phyloP scores from a whole-genome alignment of 2,888 invertebrate genomes.

The Andrena minutula region DNA sequence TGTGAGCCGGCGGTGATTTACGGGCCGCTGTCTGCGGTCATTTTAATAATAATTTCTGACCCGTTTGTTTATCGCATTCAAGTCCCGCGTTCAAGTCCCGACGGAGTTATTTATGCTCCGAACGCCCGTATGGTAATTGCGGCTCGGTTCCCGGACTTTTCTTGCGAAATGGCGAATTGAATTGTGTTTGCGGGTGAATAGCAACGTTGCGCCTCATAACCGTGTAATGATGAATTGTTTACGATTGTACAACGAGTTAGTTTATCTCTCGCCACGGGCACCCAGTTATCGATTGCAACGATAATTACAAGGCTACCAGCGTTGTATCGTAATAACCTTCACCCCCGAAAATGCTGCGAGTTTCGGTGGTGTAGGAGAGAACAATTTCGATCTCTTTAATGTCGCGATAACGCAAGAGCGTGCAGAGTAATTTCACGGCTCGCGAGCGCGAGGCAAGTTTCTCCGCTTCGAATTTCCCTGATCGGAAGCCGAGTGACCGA shows the following conservation, averaged over 20 bases:
- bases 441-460: constrained; percentile 1
- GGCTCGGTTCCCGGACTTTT: constrained; percentile 24
- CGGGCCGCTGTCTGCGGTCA: constrained; percentile 35
- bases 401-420: no score
- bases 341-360: background rate
- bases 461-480: constrained; percentile 2
- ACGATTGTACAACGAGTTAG: constrained; percentile 20
- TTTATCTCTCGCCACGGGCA: constrained; percentile 13
- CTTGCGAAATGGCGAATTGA: constrained; percentile 42
- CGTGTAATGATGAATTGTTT: constrained; percentile 41
- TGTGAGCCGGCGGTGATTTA: constrained; percentile 41
- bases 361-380: background rate
- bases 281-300: constrained; percentile 7
- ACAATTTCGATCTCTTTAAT: no score
- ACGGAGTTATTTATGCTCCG: constrained; percentile 42
- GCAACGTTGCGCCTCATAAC: constrained; percentile 24
- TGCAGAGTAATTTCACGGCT: no score
- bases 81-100: background rate
- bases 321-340: background rate
- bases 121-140: constrained; percentile 37
- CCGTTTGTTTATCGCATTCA: constrained; percentile 36
- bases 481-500: constrained; percentile 17
- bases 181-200: constrained; percentile 17
- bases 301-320: background rate
- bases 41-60: constrained; percentile 55